These are phyloP conservation scores for Diploscapter pachys DNA, from an alignment of 1,140 invertebrate species.

Conservation along the genomic window DNA sequence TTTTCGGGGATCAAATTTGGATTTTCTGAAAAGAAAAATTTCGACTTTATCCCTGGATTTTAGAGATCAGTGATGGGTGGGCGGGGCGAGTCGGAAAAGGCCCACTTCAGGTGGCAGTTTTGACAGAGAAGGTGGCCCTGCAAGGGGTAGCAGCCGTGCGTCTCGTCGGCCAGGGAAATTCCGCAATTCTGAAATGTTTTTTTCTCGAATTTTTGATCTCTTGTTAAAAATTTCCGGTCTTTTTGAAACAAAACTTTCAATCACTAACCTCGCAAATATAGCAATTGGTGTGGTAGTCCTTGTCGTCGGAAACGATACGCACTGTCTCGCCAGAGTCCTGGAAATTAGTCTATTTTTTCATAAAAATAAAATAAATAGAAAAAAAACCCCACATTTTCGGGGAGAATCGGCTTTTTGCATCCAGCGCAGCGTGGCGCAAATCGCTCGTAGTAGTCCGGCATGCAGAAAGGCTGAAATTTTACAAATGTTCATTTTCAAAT, in stretches of 20 bases:
- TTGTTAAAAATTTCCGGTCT: too few species aligned
- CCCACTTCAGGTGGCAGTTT: slow-evolving; percentile 35
- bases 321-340: slow-evolving; percentile 92
- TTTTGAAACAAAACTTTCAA: slow-evolving; percentile 2
- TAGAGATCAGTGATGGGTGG: slow-evolving; percentile 29
- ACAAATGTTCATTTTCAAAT: too few species aligned
- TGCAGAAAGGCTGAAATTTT: slow-evolving; percentile 71
- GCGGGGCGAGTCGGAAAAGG: slow-evolving; percentile 23
- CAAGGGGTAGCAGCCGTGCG: slow-evolving; percentile 28
- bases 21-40: too few species aligned
- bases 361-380: not conserved
- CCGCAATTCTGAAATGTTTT: not conserved
- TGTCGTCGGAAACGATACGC: slow-evolving; percentile 94
- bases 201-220: too few species aligned
- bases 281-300: slow-evolving; percentile 97
- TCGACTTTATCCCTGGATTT: too few species aligned
- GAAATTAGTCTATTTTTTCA: slow-evolving; percentile 35
- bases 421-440: slow-evolving; percentile 95
- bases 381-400: slow-evolving; percentile 67
- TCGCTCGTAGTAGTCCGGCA: slow-evolving; percentile 95
- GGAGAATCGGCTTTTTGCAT: slow-evolving; percentile 84
- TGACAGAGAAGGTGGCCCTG: slow-evolving; percentile 28
- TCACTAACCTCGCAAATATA: slow-evolving; percentile 82
- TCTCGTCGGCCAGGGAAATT: slow-evolving; percentile 15
- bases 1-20: too few species aligned